These are phyloP conservation scores for Lycocerus yunnanus DNA, from an alignment of 2,888 invertebrate genomes.

Conservation along the genomic window DNA sequence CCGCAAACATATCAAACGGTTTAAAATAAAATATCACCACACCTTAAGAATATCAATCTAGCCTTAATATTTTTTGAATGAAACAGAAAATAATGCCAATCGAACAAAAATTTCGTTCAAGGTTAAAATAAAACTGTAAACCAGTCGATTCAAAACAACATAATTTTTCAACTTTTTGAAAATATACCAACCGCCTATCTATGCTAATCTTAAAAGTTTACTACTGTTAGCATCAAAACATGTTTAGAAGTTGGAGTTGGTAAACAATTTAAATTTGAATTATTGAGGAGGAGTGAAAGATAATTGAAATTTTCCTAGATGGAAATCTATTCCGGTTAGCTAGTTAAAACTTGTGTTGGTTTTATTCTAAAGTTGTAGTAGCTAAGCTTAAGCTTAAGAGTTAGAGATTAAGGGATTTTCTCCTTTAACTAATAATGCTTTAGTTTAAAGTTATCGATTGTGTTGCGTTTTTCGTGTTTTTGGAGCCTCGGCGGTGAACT, in stretches of 20 bases:
- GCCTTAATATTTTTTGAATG: not conserved
- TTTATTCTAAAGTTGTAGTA: not conserved
- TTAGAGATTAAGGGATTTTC: not conserved
- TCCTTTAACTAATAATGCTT: not conserved
- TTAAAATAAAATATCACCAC: not conserved
- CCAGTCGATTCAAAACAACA: not conserved
- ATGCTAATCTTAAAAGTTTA: not conserved
- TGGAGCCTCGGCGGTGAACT: not conserved
- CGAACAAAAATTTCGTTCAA: not conserved
- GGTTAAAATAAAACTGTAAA: slow-evolving; percentile 2
- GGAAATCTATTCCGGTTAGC: not conserved
- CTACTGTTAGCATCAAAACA: not conserved
- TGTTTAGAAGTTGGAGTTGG: not conserved
- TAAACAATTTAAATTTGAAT: not conserved
- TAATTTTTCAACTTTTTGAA: not conserved
- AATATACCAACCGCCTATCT: not conserved
- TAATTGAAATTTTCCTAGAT: not conserved
- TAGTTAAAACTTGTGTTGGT: not conserved
- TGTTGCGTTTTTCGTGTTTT: not conserved
- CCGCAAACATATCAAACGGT: not conserved
- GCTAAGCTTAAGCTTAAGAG: not conserved
- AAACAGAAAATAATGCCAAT: not conserved
- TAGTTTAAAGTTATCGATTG: not conserved
- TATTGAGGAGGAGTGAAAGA: not conserved
- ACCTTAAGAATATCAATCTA: not conserved